These are phyloP conservation scores for Cheilosia impressa DNA, from an alignment of 2,888 invertebrate genomes.

Conservation along the genomic window DNA sequence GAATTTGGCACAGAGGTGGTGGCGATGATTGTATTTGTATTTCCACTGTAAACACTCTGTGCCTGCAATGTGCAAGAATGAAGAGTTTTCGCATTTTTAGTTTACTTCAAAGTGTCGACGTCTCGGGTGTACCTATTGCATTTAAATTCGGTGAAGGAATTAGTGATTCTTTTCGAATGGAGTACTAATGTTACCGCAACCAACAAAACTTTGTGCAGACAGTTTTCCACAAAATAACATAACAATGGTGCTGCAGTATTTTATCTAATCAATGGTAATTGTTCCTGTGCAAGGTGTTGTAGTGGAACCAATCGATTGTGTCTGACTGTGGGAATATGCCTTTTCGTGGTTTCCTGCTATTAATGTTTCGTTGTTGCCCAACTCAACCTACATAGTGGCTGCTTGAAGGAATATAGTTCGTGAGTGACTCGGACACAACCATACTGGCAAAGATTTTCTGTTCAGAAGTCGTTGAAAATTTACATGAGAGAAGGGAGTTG, in stretches of 20 bases:
- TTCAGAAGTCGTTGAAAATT: neutral
- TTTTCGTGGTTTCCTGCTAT: slow-evolving; percentile 48
- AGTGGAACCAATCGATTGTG: slow-evolving; percentile 52
- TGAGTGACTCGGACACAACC: neutral
- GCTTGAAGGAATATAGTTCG: neutral
- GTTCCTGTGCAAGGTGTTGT: slow-evolving; percentile 25
- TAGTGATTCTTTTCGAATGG: slow-evolving; percentile 4
- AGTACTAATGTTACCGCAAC: slow-evolving; percentile 8
- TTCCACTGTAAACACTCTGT: slow-evolving; percentile 33
- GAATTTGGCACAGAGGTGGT: slow-evolving; percentile 32
- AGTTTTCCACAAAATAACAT: slow-evolving; percentile 14
- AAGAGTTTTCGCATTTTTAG: slow-evolving; percentile 45
- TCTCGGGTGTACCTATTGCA: slow-evolving; percentile 31
- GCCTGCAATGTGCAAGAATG: slow-evolving; percentile 23
- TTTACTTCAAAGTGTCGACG: slow-evolving; percentile 52
- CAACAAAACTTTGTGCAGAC: slow-evolving; percentile 34
- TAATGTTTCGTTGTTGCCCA: slow-evolving; percentile 41
- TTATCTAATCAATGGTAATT: slow-evolving; percentile 68
- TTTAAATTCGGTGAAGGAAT: slow-evolving; percentile 1
- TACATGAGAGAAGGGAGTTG: neutral
- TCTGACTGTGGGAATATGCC: slow-evolving; percentile 12
- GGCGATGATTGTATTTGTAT: slow-evolving; percentile 28
- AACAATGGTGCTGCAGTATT: slow-evolving; percentile 48
- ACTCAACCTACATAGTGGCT: slow-evolving; percentile 26
- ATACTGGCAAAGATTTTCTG: neutral